A percentile compares a stretch with the other conserved stretches of the same genome.
Conservation (phyloP, 2,888 invertebrate species). For the Rhagium mordax region DNA sequence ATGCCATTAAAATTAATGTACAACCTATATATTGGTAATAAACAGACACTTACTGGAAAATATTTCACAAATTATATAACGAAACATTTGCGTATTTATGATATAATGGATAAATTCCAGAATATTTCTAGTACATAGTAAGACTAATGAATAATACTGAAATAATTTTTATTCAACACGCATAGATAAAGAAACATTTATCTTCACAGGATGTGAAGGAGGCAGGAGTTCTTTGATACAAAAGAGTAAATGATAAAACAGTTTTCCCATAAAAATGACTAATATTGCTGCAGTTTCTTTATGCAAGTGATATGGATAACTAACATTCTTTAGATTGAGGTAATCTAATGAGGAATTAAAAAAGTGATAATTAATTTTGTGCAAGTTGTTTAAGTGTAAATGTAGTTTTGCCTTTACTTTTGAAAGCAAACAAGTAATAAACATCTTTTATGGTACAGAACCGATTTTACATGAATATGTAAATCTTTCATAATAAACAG, state of each 20-base stretch:
- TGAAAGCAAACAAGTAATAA: too few species aligned
- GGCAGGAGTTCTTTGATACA: constrained; percentile 43
- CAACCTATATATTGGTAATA: neutral
- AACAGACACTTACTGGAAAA: constrained; percentile 7
- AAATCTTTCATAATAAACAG: too few species aligned
- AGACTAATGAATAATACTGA: constrained; percentile 43
- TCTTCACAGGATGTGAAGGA: constrained; percentile 59
- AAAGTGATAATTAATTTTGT: neutral
- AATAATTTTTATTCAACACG: constrained; percentile 34
- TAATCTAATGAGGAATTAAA: neutral
- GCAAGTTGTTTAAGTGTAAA: too few species aligned
- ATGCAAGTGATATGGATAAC: neutral
- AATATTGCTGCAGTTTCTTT: constrained; percentile 1
- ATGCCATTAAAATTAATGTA: neutral
- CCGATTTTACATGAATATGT: too few species aligned
- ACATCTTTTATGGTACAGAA: too few species aligned
- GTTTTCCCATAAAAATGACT: constrained; percentile 37
- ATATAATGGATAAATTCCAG: constrained; percentile 1
- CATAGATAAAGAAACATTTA: constrained; percentile 48
- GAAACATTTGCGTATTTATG: neutral
- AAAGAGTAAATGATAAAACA: constrained; percentile 33
- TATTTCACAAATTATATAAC: constrained; percentile 10
- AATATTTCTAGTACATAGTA: constrained; percentile 6
- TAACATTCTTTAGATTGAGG: neutral
- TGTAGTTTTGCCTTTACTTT: too few species aligned